These are phyloP conservation scores for Probosciger aterrimus DNA, from an alignment of 2,113 vertebrate genomes.

Conservation along the genomic window DNA sequence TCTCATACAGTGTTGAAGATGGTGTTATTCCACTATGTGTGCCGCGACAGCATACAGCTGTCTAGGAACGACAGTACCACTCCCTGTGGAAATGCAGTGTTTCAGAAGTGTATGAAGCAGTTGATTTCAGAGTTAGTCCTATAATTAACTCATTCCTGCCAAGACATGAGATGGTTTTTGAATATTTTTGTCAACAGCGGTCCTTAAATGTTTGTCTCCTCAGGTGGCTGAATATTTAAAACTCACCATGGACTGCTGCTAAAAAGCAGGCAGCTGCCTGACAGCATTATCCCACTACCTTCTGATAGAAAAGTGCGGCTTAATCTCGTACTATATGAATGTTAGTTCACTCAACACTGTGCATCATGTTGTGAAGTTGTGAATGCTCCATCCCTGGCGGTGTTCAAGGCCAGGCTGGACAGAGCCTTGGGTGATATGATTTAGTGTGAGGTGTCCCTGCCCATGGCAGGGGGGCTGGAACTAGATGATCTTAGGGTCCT, in stretches of 20 bases:
- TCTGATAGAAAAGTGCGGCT: not conserved
- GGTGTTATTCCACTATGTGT: not conserved
- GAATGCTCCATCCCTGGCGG: too few species aligned
- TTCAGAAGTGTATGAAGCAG: not conserved
- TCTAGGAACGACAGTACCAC: not conserved
- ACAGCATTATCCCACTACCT: not conserved
- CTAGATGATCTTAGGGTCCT: too few species aligned
- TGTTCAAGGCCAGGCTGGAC: too few species aligned
- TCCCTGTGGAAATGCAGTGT: not conserved
- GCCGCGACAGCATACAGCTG: not conserved
- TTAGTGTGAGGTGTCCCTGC: too few species aligned
- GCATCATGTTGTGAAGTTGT: too few species aligned
- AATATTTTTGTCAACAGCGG: not conserved
- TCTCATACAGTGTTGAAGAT: not conserved
- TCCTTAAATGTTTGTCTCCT: not conserved
- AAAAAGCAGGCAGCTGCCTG: not conserved
- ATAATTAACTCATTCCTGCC: not conserved
- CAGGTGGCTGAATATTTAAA: not conserved
- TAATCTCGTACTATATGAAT: not conserved
- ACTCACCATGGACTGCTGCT: not conserved
- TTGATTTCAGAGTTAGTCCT: not conserved
- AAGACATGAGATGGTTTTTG: not conserved
- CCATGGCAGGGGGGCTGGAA: too few species aligned
- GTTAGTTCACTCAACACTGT: not conserved
- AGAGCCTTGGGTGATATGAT: too few species aligned